A percentile compares a stretch with the other conserved stretches of the same genome.
These are phyloP conservation scores for Spodoptera frugiperda DNA, from an alignment of 1,140 invertebrate genomes.

Conservation along the genomic window DNA sequence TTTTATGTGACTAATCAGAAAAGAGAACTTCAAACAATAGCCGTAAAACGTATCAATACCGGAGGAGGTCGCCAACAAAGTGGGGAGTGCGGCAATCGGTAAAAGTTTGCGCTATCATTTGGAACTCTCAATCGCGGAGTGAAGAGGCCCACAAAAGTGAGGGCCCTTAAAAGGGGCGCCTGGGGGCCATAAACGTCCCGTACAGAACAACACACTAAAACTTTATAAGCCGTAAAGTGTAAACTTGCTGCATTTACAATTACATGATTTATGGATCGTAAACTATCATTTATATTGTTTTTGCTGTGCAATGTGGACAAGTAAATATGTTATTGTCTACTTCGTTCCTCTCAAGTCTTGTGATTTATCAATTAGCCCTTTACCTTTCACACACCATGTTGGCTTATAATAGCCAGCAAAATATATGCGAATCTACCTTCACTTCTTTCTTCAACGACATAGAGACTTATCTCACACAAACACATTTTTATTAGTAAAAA, in stretches of 20 bases:
- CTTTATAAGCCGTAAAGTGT: constrained; percentile 44
- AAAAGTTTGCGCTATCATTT: constrained; percentile 15
- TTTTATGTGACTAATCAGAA: no score
- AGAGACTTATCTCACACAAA: no score
- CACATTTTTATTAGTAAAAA: no score
- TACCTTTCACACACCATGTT: no score
- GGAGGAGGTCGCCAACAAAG: neutral
- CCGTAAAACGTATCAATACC: neutral
- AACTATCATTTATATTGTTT: constrained; percentile 32
- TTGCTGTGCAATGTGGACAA: neutral
- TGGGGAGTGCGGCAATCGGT: constrained; percentile 4
- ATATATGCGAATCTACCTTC: no score
- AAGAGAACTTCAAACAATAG: neutral
- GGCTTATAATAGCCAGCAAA: no score
- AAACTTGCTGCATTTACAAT: constrained; percentile 42
- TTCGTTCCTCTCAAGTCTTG: no score
- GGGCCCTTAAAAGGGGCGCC: constrained; percentile 12
- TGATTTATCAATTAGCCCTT: no score
- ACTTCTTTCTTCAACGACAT: no score
- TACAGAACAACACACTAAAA: constrained; percentile 41
- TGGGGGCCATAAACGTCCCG: constrained; percentile 10
- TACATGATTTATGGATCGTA: constrained; percentile 39
- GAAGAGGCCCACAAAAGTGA: constrained; percentile 32
- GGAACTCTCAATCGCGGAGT: constrained; percentile 24
- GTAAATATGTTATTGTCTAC: neutral